phyloP scores from a whole-genome alignment of 2,888 invertebrate species.

The Eristalis pertinax region DNA sequence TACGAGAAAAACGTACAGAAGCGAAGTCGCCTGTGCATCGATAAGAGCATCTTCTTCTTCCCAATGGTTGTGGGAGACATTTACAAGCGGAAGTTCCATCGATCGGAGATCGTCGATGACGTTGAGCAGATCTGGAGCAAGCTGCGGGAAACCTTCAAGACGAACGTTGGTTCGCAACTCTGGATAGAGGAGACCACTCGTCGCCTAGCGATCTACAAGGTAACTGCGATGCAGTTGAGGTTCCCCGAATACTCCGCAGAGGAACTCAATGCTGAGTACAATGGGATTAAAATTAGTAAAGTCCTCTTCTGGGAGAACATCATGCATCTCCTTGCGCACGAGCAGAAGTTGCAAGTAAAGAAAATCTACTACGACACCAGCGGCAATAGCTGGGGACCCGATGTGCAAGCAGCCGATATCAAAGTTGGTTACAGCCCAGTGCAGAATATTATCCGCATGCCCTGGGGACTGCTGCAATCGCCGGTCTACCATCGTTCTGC shows the following conservation, averaged over 20 bases:
- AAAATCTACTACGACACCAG: conserved; percentile 58
- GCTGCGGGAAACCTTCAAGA: conserved; percentile 75
- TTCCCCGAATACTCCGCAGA: conserved; percentile 75
- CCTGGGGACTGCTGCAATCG: conserved; percentile 77
- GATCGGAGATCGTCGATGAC: conserved; percentile 74
- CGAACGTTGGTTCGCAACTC: conserved; percentile 33
- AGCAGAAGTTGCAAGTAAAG: conserved; percentile 27
- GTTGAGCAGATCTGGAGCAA: conserved; percentile 77
- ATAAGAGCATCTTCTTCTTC: conserved; percentile 74
- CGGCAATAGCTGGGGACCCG: conserved; percentile 67
- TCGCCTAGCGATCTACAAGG: conserved; percentile 74
- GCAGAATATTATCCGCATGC: conserved; percentile 77
- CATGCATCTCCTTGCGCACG: conserved; percentile 28
- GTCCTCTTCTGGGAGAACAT: conserved; percentile 75
- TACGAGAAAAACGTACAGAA: conserved; percentile 50
- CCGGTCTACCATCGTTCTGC: conserved; percentile 78
- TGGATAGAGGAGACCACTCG: conserved; percentile 77
- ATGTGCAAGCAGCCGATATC: conserved; percentile 75
- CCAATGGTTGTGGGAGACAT: conserved; percentile 78
- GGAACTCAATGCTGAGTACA: conserved; percentile 66
- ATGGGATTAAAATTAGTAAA: conserved; percentile 71
- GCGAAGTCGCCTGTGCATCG: conserved; percentile 73
- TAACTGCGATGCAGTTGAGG: conserved; percentile 72
- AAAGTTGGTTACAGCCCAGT: conserved; percentile 76
- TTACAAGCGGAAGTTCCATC: conserved; percentile 74